These are phyloP conservation scores for Enchytraeus crypticus DNA, from an alignment of 2,888 invertebrate species.

Conservation along the genomic window DNA sequence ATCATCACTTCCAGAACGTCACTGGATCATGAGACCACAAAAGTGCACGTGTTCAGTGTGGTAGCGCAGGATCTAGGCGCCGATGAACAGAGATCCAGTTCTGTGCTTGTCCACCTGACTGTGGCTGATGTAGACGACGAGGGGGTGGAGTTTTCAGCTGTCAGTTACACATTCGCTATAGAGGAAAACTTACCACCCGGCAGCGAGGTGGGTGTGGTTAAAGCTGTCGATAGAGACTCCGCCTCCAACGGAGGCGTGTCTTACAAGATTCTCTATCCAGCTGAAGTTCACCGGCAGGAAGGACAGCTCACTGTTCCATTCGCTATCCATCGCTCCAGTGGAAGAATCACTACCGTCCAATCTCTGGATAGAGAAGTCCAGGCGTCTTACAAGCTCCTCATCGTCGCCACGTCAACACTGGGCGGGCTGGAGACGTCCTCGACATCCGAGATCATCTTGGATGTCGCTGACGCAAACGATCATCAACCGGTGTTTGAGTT, in stretches of 20 bases:
- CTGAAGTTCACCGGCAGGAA: too few species aligned
- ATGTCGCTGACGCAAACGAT: slow-evolving; percentile 3
- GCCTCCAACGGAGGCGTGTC: slow-evolving; percentile 4
- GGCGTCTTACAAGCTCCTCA: neutral
- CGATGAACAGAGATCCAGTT: too few species aligned
- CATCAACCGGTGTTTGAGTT: slow-evolving; percentile 3
- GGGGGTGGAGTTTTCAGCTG: neutral
- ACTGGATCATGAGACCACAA: slow-evolving; percentile 8
- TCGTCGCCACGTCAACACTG: neutral
- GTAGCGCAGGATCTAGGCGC: slow-evolving; percentile 5
- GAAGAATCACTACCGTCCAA: neutral
- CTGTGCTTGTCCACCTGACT: too few species aligned
- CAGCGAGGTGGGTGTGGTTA: slow-evolving; percentile 9
- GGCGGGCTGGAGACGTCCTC: neutral
- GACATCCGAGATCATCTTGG: neutral
- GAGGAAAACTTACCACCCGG: slow-evolving; percentile 8
- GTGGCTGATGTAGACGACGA: slow-evolving; percentile 10
- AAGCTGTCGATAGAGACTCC: slow-evolving; percentile 3
- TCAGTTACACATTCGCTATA: slow-evolving; percentile 7
- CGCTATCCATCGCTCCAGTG: neutral
- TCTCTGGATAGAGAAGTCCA: slow-evolving; percentile 4
- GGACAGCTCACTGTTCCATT: too few species aligned
- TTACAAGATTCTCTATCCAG: slow-evolving; percentile 7
- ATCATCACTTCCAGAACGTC: slow-evolving; percentile 1
- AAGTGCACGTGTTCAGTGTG: neutral